Evolutionary conservation across 2,113 vertebrate genomes (phyloP).

Genomic region (Tupaia tana): DNA sequence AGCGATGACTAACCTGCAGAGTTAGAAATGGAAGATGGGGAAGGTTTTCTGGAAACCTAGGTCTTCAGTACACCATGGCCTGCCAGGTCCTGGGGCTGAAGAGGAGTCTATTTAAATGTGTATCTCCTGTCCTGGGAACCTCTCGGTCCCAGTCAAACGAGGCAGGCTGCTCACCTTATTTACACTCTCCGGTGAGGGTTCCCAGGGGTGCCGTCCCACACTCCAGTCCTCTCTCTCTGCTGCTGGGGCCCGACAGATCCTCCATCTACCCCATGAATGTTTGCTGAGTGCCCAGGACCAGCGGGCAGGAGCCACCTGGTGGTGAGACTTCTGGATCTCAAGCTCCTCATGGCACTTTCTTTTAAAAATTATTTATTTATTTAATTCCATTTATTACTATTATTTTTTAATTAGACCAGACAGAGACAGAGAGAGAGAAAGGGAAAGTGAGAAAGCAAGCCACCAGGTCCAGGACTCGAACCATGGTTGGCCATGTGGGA

Average conservation of each 20-base stretch:
- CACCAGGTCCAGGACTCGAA: too few species aligned
- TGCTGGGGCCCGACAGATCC: fast-evolving
- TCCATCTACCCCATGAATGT: fast-evolving
- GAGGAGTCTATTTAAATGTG: not conserved
- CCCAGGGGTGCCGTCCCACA: not conserved
- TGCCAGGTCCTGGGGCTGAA: not conserved
- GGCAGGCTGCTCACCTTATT: not conserved
- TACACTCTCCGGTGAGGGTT: not conserved
- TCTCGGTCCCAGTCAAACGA: not conserved
- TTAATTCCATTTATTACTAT: too few species aligned
- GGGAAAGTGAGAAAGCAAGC: too few species aligned
- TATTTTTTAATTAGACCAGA: too few species aligned
- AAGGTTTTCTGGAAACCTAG: not conserved
- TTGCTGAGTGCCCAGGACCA: fast-evolving
- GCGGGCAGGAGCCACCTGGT: not conserved
- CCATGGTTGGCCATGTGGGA: too few species aligned
- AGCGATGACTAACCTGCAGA: not conserved
- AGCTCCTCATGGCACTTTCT: not conserved
- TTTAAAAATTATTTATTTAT: too few species aligned
- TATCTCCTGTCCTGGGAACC: not conserved
- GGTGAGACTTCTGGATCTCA: not conserved
- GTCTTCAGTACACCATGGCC: not conserved
- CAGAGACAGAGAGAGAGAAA: too few species aligned
- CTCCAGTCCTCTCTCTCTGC: not conserved
- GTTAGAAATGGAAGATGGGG: not conserved